Percentiles rank a stretch among this genome's conserved stretches.
Evolutionary conservation across 2,888 invertebrate species (phyloP).

Genomic region (Onchidella celtica): DNA sequence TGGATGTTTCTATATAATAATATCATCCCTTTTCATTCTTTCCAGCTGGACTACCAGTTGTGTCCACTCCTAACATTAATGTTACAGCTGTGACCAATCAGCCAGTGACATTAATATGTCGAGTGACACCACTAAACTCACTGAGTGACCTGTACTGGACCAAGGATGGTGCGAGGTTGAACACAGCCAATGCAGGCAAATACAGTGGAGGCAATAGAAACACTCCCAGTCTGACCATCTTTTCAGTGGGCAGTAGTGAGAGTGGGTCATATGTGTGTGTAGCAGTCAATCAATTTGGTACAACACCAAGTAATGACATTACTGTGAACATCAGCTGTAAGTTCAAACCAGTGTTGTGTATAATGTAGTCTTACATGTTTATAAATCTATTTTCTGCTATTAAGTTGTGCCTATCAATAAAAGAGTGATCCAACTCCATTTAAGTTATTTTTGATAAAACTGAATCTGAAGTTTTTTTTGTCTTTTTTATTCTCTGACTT

Average conservation of each 20-base stretch:
- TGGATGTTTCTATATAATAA: too few species aligned
- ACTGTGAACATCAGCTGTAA: background rate
- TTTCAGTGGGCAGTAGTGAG: background rate
- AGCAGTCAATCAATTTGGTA: conserved; percentile 1
- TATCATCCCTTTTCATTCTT: too few species aligned
- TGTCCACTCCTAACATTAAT: background rate
- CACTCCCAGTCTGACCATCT: conserved; percentile 19
- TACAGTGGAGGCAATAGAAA: conserved; percentile 7
- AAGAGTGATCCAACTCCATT: too few species aligned
- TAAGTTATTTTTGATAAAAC: too few species aligned
- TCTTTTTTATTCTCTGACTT: too few species aligned
- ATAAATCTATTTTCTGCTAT: too few species aligned
- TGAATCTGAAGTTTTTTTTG: too few species aligned
- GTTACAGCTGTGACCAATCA: background rate
- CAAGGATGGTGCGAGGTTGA: background rate
- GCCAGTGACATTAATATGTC: background rate
- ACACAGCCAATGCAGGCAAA: background rate
- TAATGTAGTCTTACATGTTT: background rate
- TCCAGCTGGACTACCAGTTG: background rate
- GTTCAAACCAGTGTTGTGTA: background rate
- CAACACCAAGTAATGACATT: background rate
- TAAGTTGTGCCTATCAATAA: too few species aligned
- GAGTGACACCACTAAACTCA: background rate
- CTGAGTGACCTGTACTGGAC: conserved; percentile 31
- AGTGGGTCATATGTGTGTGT: conserved; percentile 11